Conservation (phyloP, 2,797 vertebrate species). For the Anisognathus igniventris region DNA sequence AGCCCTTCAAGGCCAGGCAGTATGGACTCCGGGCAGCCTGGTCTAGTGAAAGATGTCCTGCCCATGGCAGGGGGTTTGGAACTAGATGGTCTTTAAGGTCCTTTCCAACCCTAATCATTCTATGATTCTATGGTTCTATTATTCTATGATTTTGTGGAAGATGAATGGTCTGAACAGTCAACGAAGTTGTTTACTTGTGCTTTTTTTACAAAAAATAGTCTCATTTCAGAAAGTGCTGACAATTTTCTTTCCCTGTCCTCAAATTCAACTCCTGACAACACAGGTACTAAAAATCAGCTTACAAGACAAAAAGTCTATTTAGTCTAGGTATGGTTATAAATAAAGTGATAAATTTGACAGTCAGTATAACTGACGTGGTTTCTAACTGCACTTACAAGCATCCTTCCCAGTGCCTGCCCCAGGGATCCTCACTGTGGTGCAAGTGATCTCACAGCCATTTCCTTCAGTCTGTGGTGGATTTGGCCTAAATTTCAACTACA, state of each 20-base stretch:
- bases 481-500: slow-evolving; percentile 23
- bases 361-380: not conserved
- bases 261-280: not conserved
- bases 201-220: not conserved
- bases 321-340: not conserved
- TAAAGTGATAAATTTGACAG: not conserved
- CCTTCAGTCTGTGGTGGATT: slow-evolving; percentile 10
- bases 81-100: not conserved
- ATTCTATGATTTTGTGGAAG: not conserved
- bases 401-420: not conserved
- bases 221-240: not conserved
- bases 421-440: not conserved
- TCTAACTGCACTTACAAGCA: not conserved
- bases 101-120: not conserved
- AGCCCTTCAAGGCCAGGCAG: rapidly evolving
- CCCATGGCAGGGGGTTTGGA: not conserved
- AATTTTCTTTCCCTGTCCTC: not conserved
- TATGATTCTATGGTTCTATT: not conserved
- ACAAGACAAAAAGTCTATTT: not conserved
- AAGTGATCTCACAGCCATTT: slow-evolving; percentile 30
- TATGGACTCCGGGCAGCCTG: not conserved
- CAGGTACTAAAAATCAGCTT: not conserved
- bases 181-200: not conserved
- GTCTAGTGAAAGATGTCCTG: not conserved
- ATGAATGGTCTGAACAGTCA: not conserved